A percentile compares a stretch with the other conserved stretches of the same genome.
These are phyloP conservation scores for Pampusana beccarii DNA, from an alignment of 2,113 vertebrate species.

Conservation along the genomic window DNA sequence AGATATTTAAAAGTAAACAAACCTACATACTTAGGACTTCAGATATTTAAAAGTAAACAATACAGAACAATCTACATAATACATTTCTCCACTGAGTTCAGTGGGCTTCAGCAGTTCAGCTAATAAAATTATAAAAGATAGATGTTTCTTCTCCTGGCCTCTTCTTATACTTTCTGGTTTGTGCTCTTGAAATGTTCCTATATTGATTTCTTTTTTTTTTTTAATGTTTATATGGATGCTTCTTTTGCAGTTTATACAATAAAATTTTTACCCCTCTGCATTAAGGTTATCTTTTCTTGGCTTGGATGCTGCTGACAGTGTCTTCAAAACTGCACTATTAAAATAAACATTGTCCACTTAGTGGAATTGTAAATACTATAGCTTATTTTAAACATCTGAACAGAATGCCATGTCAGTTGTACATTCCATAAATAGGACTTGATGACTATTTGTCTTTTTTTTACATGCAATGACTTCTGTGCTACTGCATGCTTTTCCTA, in stretches of 20 bases:
- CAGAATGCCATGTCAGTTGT: background rate
- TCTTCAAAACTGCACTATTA: background rate
- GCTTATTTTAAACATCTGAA: background rate
- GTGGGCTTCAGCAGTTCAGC: background rate
- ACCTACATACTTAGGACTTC: background rate
- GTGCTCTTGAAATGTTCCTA: background rate
- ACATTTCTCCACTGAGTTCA: background rate
- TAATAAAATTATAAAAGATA: background rate
- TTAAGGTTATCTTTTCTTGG: background rate
- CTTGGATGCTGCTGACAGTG: background rate
- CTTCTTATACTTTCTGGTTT: background rate
- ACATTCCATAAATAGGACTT: background rate
- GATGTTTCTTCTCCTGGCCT: background rate
- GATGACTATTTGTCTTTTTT: background rate
- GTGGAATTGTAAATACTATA: background rate
- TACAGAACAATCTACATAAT: background rate
- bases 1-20: background rate
- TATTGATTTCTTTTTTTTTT: background rate
- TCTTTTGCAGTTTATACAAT: background rate
- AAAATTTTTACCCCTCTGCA: background rate
- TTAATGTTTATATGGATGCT: background rate
- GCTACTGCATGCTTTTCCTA: background rate
- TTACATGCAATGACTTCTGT: background rate
- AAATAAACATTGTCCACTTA: background rate
- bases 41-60: background rate